These are phyloP conservation scores for Tympanuchus pallidicinctus DNA, from an alignment of 2,113 vertebrate species.

Conservation along the genomic window DNA sequence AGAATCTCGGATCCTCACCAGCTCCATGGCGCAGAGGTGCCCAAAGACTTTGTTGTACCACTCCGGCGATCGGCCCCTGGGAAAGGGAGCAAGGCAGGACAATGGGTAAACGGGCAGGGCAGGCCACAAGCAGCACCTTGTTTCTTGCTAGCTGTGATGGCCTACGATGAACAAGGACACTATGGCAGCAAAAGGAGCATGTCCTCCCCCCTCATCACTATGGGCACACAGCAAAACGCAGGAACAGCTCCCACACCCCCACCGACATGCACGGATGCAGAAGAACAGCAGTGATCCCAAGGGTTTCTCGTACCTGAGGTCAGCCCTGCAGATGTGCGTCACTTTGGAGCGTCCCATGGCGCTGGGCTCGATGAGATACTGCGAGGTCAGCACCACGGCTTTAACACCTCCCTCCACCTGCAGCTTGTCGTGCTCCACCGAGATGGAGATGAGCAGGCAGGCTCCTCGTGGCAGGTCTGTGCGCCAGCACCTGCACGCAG, in stretches of 20 bases:
- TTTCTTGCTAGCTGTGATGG: too few species aligned
- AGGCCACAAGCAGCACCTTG: not conserved
- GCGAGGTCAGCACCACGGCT: slow-evolving; percentile 83
- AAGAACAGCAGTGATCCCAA: not conserved
- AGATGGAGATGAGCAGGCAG: slow-evolving; percentile 82
- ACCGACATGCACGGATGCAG: not conserved
- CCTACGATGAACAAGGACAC: fast-evolving
- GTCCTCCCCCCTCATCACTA: fast-evolving
- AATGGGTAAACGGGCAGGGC: not conserved
- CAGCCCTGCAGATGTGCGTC: slow-evolving; percentile 87
- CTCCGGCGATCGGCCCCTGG: slow-evolving; percentile 88
- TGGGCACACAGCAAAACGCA: not conserved
- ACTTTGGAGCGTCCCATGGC: slow-evolving; percentile 80
- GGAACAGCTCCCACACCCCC: not conserved
- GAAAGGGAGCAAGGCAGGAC: not conserved
- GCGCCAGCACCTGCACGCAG: slow-evolving; percentile 78
- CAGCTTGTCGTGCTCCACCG: slow-evolving; percentile 82
- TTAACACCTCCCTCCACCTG: slow-evolving; percentile 78
- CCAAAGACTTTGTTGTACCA: slow-evolving; percentile 92
- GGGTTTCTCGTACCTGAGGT: slow-evolving; percentile 79
- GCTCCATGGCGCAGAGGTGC: slow-evolving; percentile 87
- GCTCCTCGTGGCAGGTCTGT: slow-evolving; percentile 79
- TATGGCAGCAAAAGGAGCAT: fast-evolving
- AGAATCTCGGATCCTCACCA: slow-evolving; percentile 86
- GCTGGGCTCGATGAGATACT: slow-evolving; percentile 85